These are phyloP conservation scores for Drosophila macrothrix DNA, from an alignment of 2,888 invertebrate genomes.

Conservation along the genomic window DNA sequence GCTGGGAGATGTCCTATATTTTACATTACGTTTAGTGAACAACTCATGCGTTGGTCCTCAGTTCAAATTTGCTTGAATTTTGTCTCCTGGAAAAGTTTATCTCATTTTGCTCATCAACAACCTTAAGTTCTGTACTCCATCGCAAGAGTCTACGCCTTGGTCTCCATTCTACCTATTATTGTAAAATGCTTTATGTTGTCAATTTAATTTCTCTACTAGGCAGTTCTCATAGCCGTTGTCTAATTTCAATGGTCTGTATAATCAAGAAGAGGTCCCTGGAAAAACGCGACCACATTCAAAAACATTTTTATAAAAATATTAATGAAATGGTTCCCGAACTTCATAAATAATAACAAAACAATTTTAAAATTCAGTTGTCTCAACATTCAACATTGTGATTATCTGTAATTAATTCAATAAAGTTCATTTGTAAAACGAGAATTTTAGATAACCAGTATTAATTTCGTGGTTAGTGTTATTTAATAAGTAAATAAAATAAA, in stretches of 20 bases:
- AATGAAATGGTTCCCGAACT: slow-evolving; percentile 30
- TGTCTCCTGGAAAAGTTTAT: background rate
- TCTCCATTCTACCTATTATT: background rate
- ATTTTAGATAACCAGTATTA: background rate
- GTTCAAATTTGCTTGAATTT: background rate
- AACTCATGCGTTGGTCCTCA: background rate
- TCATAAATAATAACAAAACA: slow-evolving; percentile 8
- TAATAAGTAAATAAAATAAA: background rate
- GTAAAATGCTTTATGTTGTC: slow-evolving; percentile 20
- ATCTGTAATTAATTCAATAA: background rate
- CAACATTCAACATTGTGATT: background rate
- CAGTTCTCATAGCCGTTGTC: slow-evolving; percentile 6
- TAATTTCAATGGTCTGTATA: slow-evolving; percentile 2
- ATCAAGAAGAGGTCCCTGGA: slow-evolving; percentile 1
- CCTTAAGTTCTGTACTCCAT: too few relatives aligned
- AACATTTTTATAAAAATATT: slow-evolving; percentile 11
- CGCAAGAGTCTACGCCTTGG: background rate
- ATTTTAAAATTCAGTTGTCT: slow-evolving; percentile 23
- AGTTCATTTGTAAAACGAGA: background rate
- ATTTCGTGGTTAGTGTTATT: background rate
- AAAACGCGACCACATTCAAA: slow-evolving; percentile 32
- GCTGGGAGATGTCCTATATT: background rate
- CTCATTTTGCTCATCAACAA: slow-evolving; percentile 30
- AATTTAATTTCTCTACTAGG: background rate
- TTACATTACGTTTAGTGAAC: slow-evolving; percentile 3